Evolutionary conservation across 2,888 invertebrate species (phyloP).

Genomic region (Strigamia transsilvanica): DNA sequence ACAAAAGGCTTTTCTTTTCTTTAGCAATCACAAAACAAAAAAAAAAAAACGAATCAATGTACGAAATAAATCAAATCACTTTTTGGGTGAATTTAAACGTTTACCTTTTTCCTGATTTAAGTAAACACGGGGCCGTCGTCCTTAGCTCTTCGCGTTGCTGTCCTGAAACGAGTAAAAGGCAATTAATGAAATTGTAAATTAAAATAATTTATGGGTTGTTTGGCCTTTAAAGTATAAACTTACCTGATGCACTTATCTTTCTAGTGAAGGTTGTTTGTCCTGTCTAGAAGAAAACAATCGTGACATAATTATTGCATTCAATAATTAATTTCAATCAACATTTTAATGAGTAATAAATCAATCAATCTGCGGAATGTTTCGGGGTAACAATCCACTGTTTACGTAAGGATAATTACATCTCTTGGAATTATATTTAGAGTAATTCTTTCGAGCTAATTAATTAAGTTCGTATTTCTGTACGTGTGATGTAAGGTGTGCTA

Average conservation of each 20-base stretch:
- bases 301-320: not conserved
- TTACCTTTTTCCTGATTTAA: constrained; percentile 38
- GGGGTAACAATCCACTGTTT: not conserved
- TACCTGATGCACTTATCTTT: not conserved
- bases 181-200: not conserved
- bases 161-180: not conserved
- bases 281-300: not conserved
- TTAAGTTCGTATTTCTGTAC: not conserved
- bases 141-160: not conserved
- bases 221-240: too few species aligned
- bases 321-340: not conserved
- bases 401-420: not conserved
- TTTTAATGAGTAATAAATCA: not conserved
- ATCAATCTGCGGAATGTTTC: not conserved
- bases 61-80: not conserved
- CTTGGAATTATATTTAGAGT: not conserved
- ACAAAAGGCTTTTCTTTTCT: not conserved
- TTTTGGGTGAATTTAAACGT: not conserved
- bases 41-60: not conserved
- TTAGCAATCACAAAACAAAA: not conserved
- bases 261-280: constrained; percentile 2
- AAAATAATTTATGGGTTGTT: not conserved
- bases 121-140: not conserved
- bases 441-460: not conserved
- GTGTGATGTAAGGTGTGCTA: not conserved